A percentile compares a stretch with the other conserved stretches of the same genome.
These are phyloP conservation scores for Paragorgia papillata DNA, from an alignment of 92 coral and sea anemone species.

Conservation along the genomic window DNA sequence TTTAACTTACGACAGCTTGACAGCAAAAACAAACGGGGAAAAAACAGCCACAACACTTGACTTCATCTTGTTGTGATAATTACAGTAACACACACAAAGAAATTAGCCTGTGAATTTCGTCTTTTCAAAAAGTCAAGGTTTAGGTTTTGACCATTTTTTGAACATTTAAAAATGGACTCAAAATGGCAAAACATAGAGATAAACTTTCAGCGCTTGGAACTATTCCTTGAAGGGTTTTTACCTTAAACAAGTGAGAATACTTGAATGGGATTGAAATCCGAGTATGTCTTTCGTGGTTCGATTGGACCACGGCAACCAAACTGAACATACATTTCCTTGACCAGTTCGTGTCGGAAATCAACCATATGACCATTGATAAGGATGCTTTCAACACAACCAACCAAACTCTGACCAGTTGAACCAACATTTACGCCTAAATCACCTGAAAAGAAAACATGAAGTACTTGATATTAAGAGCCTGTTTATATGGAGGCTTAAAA, in stretches of 20 bases:
- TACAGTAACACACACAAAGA: too few relatives aligned
- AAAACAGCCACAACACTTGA: too few relatives aligned
- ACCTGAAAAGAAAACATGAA: constrained; percentile 63
- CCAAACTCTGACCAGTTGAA: constrained; percentile 72
- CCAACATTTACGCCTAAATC: constrained; percentile 60
- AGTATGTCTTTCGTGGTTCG: not conserved
- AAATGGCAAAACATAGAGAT: too few relatives aligned
- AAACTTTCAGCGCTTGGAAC: too few relatives aligned
- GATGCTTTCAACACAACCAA: constrained; percentile 84
- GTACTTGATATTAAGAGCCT: not conserved
- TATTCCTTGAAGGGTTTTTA: too few relatives aligned
- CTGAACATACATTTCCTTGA: not conserved
- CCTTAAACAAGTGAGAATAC: not conserved
- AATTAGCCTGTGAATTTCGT: too few relatives aligned
- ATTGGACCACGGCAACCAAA: constrained; percentile 41
- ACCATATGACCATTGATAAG: constrained; percentile 56
- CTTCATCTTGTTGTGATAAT: too few relatives aligned
- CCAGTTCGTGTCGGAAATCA: constrained; percentile 50
- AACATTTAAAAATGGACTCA: too few relatives aligned
- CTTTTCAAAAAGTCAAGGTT: too few relatives aligned
- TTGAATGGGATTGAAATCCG: not conserved
- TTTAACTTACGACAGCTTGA: too few relatives aligned
- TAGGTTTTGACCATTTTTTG: too few relatives aligned
- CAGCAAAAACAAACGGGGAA: too few relatives aligned
- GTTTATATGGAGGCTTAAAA: not conserved